Base-by-base conservation (phyloP, 64 coral and sea anemone genomes). In the Catalaphyllia jardinei region DNA sequence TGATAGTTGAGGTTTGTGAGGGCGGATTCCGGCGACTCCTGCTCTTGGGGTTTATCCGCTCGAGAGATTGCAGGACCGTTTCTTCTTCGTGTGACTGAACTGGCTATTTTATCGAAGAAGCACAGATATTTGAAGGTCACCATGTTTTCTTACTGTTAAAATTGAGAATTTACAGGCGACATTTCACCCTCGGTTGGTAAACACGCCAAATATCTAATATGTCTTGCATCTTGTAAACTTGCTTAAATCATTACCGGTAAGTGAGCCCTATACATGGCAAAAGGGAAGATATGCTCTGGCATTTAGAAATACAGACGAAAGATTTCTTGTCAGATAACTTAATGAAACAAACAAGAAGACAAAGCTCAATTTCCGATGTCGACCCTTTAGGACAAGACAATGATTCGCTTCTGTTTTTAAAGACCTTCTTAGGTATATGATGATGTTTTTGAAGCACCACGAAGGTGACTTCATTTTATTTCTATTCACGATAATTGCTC, bases 291-390 rank as follows among this genome's bases (percentile, higher is more conserved):
- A 85, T 22, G 19, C 33, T 35, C 64, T 71, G 38, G 60, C 6
- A 35, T 85, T 71, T 49, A 50, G 42, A 71, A 85, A 49, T 50
- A 19, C 38, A 85, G 33, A 71, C 6, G 17, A 24, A 85, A 85
- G 81, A 71, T 85, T 85, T 85, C 81, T 24, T 85, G 81, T 69
- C 64, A 51, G 81, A 85, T 85, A 85, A 85, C 81, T 71, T 39
- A 38, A 29, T 85, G 67, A 85, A 85, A 85, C 38, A 39, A 69
- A 69, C 22, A n/a, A 67, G 16, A 20, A 20, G 3, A 27, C 35
- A 20, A 33, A 31, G 31, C 33, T 65, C 81, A 29, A 39, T 51
- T 85, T 85, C 24, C 81, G 62, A 85, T 85, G 62, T 27, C 38
- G 31, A 15, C 35, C 60, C 19, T 67, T 67, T 75, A 3, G 18